phyloP scores from a whole-genome alignment of 2,888 invertebrate species.

The Amblyjoppa proteus region DNA sequence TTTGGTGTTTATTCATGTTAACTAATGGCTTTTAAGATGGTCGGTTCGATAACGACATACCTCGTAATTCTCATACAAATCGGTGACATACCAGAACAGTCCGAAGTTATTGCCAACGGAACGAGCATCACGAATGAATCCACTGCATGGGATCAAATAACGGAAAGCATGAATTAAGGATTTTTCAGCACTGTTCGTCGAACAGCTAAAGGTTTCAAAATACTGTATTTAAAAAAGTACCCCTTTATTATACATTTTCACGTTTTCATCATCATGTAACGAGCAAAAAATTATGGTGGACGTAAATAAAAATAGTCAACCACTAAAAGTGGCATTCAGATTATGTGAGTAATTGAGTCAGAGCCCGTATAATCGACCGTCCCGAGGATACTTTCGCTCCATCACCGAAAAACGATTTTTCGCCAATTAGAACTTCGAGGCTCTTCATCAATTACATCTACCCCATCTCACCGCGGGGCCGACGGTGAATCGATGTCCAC shows the following conservation, averaged over 20 bases:
- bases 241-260: not conserved
- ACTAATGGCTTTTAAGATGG: conserved; percentile 68
- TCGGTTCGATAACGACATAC: conserved; percentile 77
- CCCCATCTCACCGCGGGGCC: conserved; percentile 62
- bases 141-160: not conserved
- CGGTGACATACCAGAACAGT: conserved; percentile 45
- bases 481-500: conserved; percentile 61
- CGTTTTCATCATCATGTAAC: not conserved
- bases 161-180: not conserved
- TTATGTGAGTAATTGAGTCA: conserved; percentile 9
- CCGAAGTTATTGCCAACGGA: not conserved
- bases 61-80: conserved; percentile 79
- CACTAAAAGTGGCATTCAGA: not conserved
- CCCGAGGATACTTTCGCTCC: conserved; percentile 11
- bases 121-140: conserved; percentile 26
- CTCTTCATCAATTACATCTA: conserved; percentile 75
- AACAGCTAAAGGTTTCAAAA: not conserved
- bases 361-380: conserved; percentile 5
- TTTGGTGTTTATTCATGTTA: not conserved
- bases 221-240: not conserved
- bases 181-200: not conserved
- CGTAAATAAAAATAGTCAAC: not conserved
- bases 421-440: conserved; percentile 74
- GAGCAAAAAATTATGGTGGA: conserved; percentile 34
- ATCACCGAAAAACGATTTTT: conserved; percentile 73